A percentile compares a stretch with the other conserved stretches of the same genome.
phyloP scores from a whole-genome alignment of 2,113 vertebrate genomes.

The Poeciliopsis turrubarensis region DNA sequence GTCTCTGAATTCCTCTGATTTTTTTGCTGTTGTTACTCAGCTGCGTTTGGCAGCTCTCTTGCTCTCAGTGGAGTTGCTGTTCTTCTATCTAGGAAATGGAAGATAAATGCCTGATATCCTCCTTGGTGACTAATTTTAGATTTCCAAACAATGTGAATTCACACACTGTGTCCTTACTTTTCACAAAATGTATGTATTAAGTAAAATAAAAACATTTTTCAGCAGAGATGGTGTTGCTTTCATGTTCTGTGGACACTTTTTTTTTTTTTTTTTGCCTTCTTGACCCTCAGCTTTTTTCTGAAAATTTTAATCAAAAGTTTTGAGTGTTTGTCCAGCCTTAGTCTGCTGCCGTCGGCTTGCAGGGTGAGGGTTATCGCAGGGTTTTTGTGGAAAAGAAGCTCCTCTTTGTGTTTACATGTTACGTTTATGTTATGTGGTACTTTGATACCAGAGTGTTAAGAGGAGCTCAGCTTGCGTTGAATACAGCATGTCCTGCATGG shows the following conservation, averaged over 20 bases:
- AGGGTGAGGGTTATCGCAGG: conserved; percentile 7
- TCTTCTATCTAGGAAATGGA: neutral
- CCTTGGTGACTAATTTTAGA: too few species aligned
- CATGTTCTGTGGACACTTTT: conserved; percentile 21
- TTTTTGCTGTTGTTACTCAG: neutral
- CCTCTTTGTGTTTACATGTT: neutral
- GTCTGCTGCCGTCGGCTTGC: conserved; percentile 37
- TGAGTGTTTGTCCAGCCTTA: conserved; percentile 55
- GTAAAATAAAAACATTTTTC: neutral
- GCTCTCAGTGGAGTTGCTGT: neutral
- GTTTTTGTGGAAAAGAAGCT: conserved; percentile 10
- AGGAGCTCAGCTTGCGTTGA: neutral
- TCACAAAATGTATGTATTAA: neutral
- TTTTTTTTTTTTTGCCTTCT: conserved; percentile 44
- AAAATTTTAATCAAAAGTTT: conserved; percentile 43
- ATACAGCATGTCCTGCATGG: neutral
- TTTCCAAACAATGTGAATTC: neutral
- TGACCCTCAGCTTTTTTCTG: conserved; percentile 62
- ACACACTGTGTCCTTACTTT: neutral
- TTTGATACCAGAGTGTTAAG: neutral
- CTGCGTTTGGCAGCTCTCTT: neutral
- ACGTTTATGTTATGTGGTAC: neutral
- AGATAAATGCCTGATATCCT: neutral
- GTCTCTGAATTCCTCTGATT: neutral
- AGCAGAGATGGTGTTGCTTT: neutral